Conservation (phyloP, 2,888 invertebrate genomes). For the Trissoscelio sp. region DNA sequence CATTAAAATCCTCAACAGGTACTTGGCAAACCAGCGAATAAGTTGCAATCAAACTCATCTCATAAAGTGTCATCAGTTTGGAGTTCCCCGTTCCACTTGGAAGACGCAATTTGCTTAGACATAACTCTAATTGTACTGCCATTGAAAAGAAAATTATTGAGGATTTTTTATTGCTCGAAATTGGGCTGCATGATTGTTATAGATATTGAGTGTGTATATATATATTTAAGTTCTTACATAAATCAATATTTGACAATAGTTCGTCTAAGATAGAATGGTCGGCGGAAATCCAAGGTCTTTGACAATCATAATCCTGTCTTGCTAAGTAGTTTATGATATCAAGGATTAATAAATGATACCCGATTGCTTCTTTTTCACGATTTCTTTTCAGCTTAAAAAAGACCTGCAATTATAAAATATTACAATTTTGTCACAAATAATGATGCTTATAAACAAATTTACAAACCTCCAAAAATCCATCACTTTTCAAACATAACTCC, state of each 20-base stretch:
- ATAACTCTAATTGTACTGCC: conserved; percentile 75
- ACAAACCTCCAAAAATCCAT: conserved; percentile 58
- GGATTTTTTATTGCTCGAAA: not conserved
- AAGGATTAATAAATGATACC: conserved; percentile 76
- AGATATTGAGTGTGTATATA: not conserved
- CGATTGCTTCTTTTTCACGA: conserved; percentile 67
- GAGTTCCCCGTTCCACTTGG: conserved; percentile 54
- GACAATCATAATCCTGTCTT: conserved; percentile 67
- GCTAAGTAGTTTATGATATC: conserved; percentile 75
- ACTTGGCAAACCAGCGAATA: conserved; percentile 74
- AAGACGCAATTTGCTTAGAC: conserved; percentile 70
- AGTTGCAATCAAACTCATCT: conserved; percentile 75
- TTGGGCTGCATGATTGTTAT: not conserved
- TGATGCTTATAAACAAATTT: no score
- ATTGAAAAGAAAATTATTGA: conserved; percentile 9
- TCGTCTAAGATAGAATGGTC: conserved; percentile 72
- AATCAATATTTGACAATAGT: conserved; percentile 72
- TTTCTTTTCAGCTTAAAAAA: conserved; percentile 73
- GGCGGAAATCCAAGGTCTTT: conserved; percentile 71
- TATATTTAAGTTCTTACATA: conserved; percentile 67
- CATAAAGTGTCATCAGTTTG: conserved; percentile 73
- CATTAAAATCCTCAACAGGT: conserved; percentile 72
- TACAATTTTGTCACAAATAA: no score
- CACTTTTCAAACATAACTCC: conserved; percentile 69
- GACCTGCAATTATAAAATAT: conserved; percentile 66